Conservation (phyloP, 2,113 vertebrate species). For the Zootoca vivipara region DNA sequence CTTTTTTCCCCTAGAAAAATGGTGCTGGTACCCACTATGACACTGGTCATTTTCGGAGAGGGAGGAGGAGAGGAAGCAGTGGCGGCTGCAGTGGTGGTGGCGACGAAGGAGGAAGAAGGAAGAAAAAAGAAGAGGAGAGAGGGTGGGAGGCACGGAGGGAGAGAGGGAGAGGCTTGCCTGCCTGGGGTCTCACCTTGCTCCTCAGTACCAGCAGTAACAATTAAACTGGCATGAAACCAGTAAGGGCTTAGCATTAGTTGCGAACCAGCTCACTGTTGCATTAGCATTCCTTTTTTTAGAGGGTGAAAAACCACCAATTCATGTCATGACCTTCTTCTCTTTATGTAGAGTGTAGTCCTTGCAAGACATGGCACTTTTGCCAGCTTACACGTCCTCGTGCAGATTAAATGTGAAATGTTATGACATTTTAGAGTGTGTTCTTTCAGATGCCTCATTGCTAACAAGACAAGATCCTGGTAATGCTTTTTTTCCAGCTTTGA, state of each 20-base stretch:
- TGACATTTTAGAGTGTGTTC: conserved; percentile 50
- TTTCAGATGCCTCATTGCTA: conserved; percentile 45
- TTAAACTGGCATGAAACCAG: neutral
- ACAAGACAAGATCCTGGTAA: conserved; percentile 37
- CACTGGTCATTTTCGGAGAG: too few species aligned
- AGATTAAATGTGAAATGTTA: conserved; percentile 60
- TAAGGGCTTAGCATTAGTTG: neutral
- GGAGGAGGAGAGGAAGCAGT: too few species aligned
- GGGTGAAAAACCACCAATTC: neutral
- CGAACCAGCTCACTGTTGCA: neutral
- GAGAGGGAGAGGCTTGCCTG: too few species aligned
- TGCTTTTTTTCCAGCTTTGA: conserved; percentile 30
- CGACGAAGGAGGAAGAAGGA: too few species aligned
- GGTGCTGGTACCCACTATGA: too few species aligned
- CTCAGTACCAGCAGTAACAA: too few species aligned
- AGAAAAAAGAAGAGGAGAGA: too few species aligned
- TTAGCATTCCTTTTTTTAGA: neutral
- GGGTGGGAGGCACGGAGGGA: too few species aligned
- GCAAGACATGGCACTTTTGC: conserved; percentile 33
- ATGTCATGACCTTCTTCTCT: conserved; percentile 19
- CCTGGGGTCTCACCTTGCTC: too few species aligned
- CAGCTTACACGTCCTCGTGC: conserved; percentile 4
- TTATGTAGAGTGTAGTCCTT: conserved; percentile 32
- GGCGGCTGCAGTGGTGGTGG: too few species aligned
- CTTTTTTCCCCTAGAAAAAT: too few species aligned